These are phyloP conservation scores for Murina feae DNA, from an alignment of 2,113 vertebrate species.

Conservation along the genomic window DNA sequence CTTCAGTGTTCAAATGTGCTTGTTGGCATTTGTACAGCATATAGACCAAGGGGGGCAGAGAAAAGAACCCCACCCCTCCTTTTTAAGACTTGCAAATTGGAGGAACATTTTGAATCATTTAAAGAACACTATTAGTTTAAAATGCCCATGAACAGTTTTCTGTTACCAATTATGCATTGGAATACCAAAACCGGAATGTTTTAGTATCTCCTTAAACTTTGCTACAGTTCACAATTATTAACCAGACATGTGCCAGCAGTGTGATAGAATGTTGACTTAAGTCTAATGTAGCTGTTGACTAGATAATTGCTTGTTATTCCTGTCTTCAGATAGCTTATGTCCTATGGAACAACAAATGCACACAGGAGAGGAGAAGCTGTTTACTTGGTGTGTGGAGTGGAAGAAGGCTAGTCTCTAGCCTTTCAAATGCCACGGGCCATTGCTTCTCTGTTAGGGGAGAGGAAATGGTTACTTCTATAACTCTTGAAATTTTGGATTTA, in stretches of 20 bases:
- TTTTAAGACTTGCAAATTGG: conserved; percentile 30
- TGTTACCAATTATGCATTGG: conserved; percentile 61
- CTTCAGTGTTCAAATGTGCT: background rate
- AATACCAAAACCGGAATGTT: conserved; percentile 42
- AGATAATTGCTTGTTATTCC: background rate
- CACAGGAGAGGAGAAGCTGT: background rate
- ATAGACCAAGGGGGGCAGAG: conserved; percentile 31
- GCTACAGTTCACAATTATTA: background rate
- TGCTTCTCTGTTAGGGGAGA: background rate
- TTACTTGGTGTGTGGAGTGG: background rate
- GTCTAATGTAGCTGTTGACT: background rate
- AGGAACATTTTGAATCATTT: conserved; percentile 62
- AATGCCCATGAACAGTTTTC: conserved; percentile 17
- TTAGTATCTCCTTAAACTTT: conserved; percentile 51
- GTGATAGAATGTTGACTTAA: background rate
- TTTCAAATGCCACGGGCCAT: accelerated
- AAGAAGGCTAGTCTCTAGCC: background rate
- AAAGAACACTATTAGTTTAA: conserved; percentile 55
- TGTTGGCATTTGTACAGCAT: background rate
- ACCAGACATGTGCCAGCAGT: background rate
- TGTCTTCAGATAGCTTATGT: background rate
- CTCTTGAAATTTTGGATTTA: background rate
- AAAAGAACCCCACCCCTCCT: background rate
- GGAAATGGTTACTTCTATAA: background rate
- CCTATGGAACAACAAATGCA: background rate